Percentiles rank a stretch among this genome's conserved stretches.
phyloP scores from a whole-genome alignment of 2,113 vertebrate genomes.

The Osmerus mordax region DNA sequence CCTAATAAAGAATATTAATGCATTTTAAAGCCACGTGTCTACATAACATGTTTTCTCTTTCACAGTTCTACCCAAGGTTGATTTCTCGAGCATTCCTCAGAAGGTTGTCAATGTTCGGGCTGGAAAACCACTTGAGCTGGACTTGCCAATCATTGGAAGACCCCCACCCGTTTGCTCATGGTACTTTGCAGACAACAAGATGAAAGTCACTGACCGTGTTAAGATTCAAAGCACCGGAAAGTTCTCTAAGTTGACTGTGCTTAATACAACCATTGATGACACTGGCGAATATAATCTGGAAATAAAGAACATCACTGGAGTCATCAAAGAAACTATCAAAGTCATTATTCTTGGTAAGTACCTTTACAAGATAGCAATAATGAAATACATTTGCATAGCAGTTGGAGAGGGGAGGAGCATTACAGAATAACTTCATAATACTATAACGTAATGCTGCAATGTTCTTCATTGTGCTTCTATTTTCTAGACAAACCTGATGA shows the following conservation, averaged over 20 bases:
- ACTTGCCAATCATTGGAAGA: slow-evolving; percentile 86
- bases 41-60: slow-evolving; percentile 17
- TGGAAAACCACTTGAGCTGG: slow-evolving; percentile 87
- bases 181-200: slow-evolving; percentile 84
- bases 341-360: slow-evolving; percentile 91
- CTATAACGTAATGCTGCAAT: background rate
- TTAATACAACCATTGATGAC: slow-evolving; percentile 89
- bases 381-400: background rate
- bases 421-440: background rate
- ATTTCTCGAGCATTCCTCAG: slow-evolving; percentile 88
- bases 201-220: slow-evolving; percentile 86
- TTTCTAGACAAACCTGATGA: slow-evolving; percentile 88
- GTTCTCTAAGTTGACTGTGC: slow-evolving; percentile 82
- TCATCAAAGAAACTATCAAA: slow-evolving; percentile 82
- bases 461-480: slow-evolving; percentile 11
- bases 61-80: slow-evolving; percentile 88
- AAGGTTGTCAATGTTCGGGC: slow-evolving; percentile 86
- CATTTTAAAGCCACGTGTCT: background rate
- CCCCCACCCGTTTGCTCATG: slow-evolving; percentile 88
- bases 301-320: slow-evolving; percentile 87
- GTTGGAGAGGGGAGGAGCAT: background rate
- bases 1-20: slow-evolving; percentile 9
- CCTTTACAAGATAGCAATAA: background rate
- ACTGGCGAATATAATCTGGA: slow-evolving; percentile 89
- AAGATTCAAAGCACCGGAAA: slow-evolving; percentile 84